A percentile compares a stretch with the other conserved stretches of the same genome.
Conservation (phyloP, 2,888 invertebrate genomes). For the Zygothrica quintamaculata region DNA sequence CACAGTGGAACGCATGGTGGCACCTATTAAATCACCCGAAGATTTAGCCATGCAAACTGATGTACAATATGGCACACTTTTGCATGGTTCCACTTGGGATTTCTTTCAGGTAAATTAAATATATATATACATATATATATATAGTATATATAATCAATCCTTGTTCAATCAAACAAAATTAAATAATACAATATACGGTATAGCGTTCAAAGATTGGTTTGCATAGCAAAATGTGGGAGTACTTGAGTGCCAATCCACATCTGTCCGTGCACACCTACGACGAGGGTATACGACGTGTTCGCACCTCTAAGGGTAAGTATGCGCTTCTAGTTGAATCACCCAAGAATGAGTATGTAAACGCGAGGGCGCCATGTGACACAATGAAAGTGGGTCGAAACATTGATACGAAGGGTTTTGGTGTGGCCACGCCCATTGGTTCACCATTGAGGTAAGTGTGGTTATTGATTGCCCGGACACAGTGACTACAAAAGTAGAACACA, state of each 20-base stretch:
- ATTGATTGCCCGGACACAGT: slow-evolving; percentile 1
- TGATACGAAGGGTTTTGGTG: slow-evolving; percentile 96
- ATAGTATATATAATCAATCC: neutral
- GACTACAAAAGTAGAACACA: neutral
- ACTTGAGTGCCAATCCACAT: slow-evolving; percentile 94
- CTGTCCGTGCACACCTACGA: slow-evolving; percentile 92
- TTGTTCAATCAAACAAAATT: neutral
- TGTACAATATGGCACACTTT: slow-evolving; percentile 94
- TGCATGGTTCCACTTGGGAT: slow-evolving; percentile 92
- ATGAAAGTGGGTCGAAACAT: slow-evolving; percentile 96
- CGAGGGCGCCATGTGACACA: slow-evolving; percentile 96
- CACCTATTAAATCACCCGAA: slow-evolving; percentile 96
- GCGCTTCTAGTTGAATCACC: slow-evolving; percentile 91
- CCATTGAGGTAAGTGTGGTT: slow-evolving; percentile 90
- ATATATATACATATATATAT: too few species aligned
- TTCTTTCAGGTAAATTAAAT: slow-evolving; percentile 88
- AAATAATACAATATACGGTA: neutral
- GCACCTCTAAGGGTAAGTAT: slow-evolving; percentile 92
- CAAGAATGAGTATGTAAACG: slow-evolving; percentile 90
- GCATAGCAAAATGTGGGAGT: slow-evolving; percentile 97
- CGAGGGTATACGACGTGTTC: slow-evolving; percentile 92
- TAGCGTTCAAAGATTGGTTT: slow-evolving; percentile 94
- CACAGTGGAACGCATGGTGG: slow-evolving; percentile 97
- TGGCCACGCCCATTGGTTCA: slow-evolving; percentile 96
- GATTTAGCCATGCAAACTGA: slow-evolving; percentile 96